A percentile compares a stretch with the other conserved stretches of the same genome.
Evolutionary conservation across 1,140 invertebrate species (phyloP).

Genomic region (Drosophila orena): DNA sequence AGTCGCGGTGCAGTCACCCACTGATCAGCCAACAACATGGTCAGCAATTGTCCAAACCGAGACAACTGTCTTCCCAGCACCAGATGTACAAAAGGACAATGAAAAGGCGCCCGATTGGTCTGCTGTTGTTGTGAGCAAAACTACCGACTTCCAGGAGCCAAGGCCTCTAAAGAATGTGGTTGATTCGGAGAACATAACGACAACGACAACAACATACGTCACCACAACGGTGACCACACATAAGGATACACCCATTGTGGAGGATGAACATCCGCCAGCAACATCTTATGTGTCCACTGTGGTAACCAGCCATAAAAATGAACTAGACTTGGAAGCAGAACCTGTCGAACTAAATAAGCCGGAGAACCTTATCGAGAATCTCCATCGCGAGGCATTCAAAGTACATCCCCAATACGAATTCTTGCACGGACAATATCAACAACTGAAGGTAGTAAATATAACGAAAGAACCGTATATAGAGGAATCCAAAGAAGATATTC

Average conservation of each 20-base stretch:
- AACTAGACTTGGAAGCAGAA: conserved; percentile 19
- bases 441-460: conserved; percentile 22
- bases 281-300: conserved; percentile 70
- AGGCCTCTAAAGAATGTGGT: conserved; percentile 41
- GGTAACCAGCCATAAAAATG: conserved; percentile 58
- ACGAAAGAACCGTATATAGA: background rate
- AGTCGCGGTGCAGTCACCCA: conserved; percentile 70
- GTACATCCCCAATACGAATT: conserved; percentile 32
- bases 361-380: conserved; percentile 22
- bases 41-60: conserved; percentile 81
- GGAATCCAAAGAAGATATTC: conserved; percentile 20
- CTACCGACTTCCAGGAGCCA: conserved; percentile 74
- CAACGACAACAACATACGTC: conserved; percentile 68
- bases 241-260: conserved; percentile 41
- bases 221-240: conserved; percentile 76
- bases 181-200: conserved; percentile 21
- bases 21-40: conserved; percentile 80
- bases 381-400: conserved; percentile 20
- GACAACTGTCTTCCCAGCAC: conserved; percentile 61
- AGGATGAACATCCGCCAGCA: conserved; percentile 21
- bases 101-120: conserved; percentile 60
- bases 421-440: conserved; percentile 36
- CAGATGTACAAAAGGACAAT: conserved; percentile 16
- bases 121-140: conserved; percentile 71
- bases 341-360: conserved; percentile 15